Evolutionary conservation across 2,888 invertebrate species (phyloP).

Genomic region (Leucophenga maculata): DNA sequence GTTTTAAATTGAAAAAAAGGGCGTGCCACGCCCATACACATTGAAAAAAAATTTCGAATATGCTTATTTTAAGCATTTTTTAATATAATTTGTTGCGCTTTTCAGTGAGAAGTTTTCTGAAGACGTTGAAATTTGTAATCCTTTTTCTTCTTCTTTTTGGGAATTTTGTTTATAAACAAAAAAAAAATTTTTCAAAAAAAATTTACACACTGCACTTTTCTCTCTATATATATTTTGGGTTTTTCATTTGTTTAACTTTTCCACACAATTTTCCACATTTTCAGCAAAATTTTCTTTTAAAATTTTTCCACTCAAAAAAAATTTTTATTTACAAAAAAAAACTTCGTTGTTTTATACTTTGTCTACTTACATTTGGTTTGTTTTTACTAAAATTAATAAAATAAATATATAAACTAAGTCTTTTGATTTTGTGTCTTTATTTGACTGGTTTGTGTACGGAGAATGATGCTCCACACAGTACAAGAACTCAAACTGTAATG

Average conservation of each 20-base stretch:
- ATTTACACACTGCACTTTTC: too few relatives aligned
- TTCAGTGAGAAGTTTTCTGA: too few relatives aligned
- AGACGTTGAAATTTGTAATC: conserved; percentile 11
- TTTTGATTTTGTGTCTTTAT: conserved; percentile 61
- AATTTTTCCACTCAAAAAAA: too few relatives aligned
- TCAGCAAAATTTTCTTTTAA: too few relatives aligned
- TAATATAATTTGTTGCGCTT: conserved; percentile 8
- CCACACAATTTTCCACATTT: too few relatives aligned
- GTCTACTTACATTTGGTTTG: conserved; percentile 67
- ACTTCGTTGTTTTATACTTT: not conserved
- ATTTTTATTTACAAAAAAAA: conserved; percentile 10
- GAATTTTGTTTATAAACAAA: too few relatives aligned
- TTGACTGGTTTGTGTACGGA: conserved; percentile 59
- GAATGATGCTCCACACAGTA: conserved; percentile 66
- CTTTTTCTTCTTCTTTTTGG: too few relatives aligned
- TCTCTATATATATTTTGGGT: too few relatives aligned
- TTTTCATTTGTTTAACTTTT: too few relatives aligned
- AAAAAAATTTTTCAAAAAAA: too few relatives aligned
- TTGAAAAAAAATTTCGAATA: not conserved
- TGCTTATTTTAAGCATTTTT: not conserved
- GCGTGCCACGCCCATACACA: conserved; percentile 6
- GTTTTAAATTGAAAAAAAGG: conserved; percentile 37
- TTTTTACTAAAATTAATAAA: conserved; percentile 70
- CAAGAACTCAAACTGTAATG: conserved; percentile 72
- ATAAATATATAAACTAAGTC: conserved; percentile 71